phyloP scores from a whole-genome alignment of 2,113 vertebrate genomes.

The Illadopsis cleaveri region DNA sequence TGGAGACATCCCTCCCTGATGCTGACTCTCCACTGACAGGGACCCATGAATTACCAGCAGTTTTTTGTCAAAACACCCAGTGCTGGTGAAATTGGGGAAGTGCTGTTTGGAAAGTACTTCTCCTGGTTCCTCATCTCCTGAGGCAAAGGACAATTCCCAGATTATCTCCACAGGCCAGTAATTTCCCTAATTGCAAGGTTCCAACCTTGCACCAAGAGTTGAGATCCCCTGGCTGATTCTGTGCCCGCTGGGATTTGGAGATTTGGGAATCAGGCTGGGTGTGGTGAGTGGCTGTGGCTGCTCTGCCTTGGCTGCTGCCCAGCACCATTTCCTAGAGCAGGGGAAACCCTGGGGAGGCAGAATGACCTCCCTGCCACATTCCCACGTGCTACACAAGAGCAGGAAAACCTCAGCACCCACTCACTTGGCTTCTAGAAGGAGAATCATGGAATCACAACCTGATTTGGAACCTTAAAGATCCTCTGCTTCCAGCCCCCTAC shows the following conservation, averaged over 20 bases:
- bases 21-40: not conserved
- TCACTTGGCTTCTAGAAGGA: not conserved
- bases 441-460: not conserved
- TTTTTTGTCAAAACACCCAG: not conserved
- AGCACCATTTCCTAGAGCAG: not conserved
- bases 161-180: accelerated
- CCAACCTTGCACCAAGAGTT: not conserved
- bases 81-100: not conserved
- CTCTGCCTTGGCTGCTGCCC: not conserved
- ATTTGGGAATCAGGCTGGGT: not conserved
- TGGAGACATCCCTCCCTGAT: not conserved
- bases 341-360: not conserved
- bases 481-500: not conserved
- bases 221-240: not conserved
- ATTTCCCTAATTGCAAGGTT: not conserved
- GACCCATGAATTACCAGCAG: accelerated
- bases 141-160: not conserved
- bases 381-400: accelerated
- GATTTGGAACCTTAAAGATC: not conserved
- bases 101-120: not conserved
- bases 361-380: not conserved
- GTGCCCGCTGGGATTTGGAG: not conserved
- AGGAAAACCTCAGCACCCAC: not conserved
- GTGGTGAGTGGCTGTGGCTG: not conserved
- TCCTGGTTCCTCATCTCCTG: accelerated